Conservation (phyloP, 23 tunicate genomes). For the Oikopleura vanhoeffeni region DNA sequence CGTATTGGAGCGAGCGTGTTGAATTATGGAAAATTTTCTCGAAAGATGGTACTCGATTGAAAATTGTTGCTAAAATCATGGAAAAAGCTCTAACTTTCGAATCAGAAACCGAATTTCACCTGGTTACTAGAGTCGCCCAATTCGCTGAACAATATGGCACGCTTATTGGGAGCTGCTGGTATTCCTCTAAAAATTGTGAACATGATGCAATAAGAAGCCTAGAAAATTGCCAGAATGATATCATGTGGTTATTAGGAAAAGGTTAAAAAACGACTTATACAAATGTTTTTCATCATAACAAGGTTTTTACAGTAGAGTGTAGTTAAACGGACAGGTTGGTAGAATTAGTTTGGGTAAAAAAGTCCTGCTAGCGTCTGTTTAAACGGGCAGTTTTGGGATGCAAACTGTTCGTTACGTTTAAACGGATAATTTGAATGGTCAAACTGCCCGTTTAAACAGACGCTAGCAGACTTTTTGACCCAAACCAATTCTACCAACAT, state of each 20-base stretch:
- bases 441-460: too few relatives aligned
- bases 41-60: neutral
- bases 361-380: too few relatives aligned
- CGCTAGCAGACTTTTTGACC: too few relatives aligned
- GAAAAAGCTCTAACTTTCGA: neutral
- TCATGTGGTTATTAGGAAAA: neutral
- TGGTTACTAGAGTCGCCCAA: neutral
- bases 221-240: neutral
- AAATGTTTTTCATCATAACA: too few relatives aligned
- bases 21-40: neutral
- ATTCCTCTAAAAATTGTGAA: constrained; percentile 2
- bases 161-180: neutral
- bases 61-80: neutral
- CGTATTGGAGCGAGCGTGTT: constrained; percentile 5
- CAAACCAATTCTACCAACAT: too few relatives aligned
- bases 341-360: too few relatives aligned
- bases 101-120: neutral
- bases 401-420: too few relatives aligned
- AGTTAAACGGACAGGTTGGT: too few relatives aligned
- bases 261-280: too few relatives aligned
- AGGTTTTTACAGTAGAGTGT: too few relatives aligned
- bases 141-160: neutral
- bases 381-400: too few relatives aligned
- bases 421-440: too few relatives aligned
- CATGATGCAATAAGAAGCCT: neutral